Evolutionary conservation across 2,888 invertebrate species (phyloP), one percentile per base, ranked within the genome.

Genomic region (Tetheella fluctuosa): DNA sequence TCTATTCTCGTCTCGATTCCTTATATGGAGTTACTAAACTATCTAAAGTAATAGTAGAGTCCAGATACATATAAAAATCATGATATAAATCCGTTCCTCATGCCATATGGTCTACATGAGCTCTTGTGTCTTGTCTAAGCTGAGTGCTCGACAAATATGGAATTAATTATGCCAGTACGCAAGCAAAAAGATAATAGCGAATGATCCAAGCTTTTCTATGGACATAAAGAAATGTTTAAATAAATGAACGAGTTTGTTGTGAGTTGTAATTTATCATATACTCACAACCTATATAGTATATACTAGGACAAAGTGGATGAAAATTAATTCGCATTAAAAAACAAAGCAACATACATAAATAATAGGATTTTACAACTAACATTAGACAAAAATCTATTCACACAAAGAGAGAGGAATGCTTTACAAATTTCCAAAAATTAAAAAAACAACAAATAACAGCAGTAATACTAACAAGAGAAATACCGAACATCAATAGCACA

Each of bases 51-150:
- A 52, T 48, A 48, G 48, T 2, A 68, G 65, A 71, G 62, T 64
- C 59, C 58, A 56, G 65, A 39, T 59, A 34, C 59, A 59, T 63
- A 60, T 61, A 69, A 70, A 76, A 74, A 79, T 77, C 75, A 81
- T 77, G 69, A 77, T 77, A 73, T 76, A 76, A 75, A 76, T 76
- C 72, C 64, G 71, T 70, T 69, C 69, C 65, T 68, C 66, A 64
- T 69, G 65, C 71, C 71, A 72, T 73, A 75, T 67, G 70, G 72
- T 60, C 67, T 67, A 65, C 65, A 72, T 73, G 68, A 68, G 69
- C 17, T 48, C 48, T 68, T 70, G 74, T 67, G 76, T 70, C 72
- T 67, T 65, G 63, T 67, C 58, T 57, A 67, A 59, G 64, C 70
- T 70, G 68, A 20, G 54, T 61, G 67, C 64, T 67, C 64, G 67